Percentiles rank a stretch among this genome's conserved stretches.
Conservation (phyloP, 2,797 vertebrate genomes). For the Bradypodion pumilum region DNA sequence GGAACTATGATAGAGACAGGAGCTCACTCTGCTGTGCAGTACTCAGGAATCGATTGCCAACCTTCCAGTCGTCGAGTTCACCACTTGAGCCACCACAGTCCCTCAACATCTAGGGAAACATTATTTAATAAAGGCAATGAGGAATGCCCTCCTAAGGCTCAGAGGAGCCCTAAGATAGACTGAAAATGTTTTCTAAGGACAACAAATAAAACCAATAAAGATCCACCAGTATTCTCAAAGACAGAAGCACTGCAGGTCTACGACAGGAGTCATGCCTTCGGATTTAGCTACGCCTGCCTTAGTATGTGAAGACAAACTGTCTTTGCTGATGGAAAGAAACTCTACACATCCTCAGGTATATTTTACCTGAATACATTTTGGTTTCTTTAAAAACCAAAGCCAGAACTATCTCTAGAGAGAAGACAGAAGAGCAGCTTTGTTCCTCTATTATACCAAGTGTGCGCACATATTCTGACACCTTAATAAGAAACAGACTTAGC, state of each 20-base stretch:
- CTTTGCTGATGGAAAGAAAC: neutral
- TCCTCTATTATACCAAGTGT: neutral
- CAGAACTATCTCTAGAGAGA: neutral
- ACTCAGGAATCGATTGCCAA: too few relatives aligned
- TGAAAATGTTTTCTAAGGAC: neutral
- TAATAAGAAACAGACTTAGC: neutral
- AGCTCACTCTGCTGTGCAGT: too few relatives aligned
- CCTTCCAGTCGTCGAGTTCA: too few relatives aligned
- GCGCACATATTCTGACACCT: neutral
- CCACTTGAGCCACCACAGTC: too few relatives aligned
- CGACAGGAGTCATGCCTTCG: too few relatives aligned
- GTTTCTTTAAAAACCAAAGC: neutral
- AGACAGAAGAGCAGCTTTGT: too few relatives aligned
- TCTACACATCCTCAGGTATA: neutral
- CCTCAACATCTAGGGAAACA: too few relatives aligned
- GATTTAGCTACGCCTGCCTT: too few relatives aligned
- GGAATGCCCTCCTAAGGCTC: neutral
- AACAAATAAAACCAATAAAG: neutral
- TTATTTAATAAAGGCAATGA: too few relatives aligned
- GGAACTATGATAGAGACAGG: too few relatives aligned
- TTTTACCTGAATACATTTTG: neutral
- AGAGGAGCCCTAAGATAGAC: neutral
- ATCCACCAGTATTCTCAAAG: neutral
- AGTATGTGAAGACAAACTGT: neutral
- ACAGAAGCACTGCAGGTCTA: neutral